These are phyloP conservation scores for Metallyticus violacea DNA, from an alignment of 2,888 invertebrate species.

Conservation along the genomic window DNA sequence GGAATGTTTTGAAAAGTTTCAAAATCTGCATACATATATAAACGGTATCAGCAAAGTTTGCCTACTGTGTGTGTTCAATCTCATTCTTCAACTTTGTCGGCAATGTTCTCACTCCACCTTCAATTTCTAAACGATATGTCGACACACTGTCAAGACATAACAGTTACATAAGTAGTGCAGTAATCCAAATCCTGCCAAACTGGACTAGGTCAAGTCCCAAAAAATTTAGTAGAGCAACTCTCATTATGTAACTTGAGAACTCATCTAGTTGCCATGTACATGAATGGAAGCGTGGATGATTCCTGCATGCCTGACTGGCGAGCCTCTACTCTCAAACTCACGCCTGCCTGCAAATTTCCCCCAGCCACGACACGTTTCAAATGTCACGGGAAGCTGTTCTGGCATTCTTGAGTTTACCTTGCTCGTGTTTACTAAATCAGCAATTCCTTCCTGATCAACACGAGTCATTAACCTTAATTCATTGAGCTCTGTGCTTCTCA, in stretches of 20 bases:
- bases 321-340: background rate
- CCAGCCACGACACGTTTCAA: background rate
- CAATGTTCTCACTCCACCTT: background rate
- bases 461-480: no score
- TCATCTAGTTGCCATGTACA: background rate
- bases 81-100: background rate
- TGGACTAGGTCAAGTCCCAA: background rate
- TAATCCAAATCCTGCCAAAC: background rate
- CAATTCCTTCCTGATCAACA: background rate
- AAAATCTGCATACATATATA: no score
- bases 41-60: no score
- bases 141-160: background rate
- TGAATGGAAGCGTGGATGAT: background rate
- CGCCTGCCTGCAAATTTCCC: background rate
- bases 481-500: background rate
- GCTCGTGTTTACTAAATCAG: background rate
- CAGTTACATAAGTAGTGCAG: background rate
- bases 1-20: no score
- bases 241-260: background rate
- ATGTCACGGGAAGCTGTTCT: background rate
- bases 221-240: background rate
- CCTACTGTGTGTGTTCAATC: no score
- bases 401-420: background rate
- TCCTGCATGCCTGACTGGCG: background rate
- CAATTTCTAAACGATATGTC: background rate